Base-by-base conservation (phyloP, 2,888 invertebrate genomes). In the Dynastes hyllus region DNA sequence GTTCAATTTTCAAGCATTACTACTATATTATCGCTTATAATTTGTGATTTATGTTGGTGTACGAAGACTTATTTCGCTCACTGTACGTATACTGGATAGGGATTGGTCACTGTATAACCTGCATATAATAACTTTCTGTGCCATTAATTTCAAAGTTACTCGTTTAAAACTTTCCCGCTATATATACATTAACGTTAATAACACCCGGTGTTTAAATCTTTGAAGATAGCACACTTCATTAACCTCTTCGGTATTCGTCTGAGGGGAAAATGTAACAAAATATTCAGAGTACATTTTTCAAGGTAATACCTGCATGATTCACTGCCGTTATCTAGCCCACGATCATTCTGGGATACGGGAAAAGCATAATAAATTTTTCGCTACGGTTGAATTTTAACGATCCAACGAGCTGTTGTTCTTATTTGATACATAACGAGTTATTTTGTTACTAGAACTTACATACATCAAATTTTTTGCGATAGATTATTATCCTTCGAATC, bases 141-240 rank as follows among this genome's bases (percentile, higher is more conserved):
- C 13, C 55, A 55, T 37, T 55, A 71, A 37, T 71, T 71, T 71
- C n/a, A 71, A 58, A 58, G 71, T 70, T 70, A 70, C 11, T 58
- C 58, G 58, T 55, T 58, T 37, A 58, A 71, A 71, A 71, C n/a
- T 71, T 71, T 16, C 37, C 58, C 58, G n/a, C 53, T 71, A 32
- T 58, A 71, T 55, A 58, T 53, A 53, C 22, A 58, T 58, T 16
- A 71, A 71, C 71, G 71, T 58, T 71, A 71, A 71, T 71, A 71
- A 71, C 55, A 40, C 22, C 22, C 27, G 40, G 71, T 58, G 71
- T 71, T 71, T 71, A 71, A 71, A 71, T 71, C 71, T 71, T 71
- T 71, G 71, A 71, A 71, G 71, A 71, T 71, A 71, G 32, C 53
- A 55, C 71, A 37, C 71, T 71, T 71, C 71, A 71, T 71, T 71